Evolutionary conservation across 1,140 invertebrate genomes (phyloP).

Genomic region (Diprion similis): DNA sequence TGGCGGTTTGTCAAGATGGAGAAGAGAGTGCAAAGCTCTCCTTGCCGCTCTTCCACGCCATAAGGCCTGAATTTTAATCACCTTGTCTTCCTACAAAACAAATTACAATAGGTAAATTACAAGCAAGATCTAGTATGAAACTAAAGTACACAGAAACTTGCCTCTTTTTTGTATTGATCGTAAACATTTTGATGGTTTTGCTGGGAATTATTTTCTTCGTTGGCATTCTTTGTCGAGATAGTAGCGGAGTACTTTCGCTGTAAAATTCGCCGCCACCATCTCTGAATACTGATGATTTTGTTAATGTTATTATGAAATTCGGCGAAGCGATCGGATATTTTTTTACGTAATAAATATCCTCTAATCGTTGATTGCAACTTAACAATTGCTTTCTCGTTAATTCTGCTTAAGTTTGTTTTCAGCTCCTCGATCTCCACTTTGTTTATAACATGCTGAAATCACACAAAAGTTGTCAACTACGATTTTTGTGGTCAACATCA

Average conservation of each 20-base stretch:
- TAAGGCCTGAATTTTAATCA: constrained; percentile 71
- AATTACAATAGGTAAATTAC: constrained; percentile 11
- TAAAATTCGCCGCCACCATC: constrained; percentile 69
- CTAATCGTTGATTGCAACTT: constrained; percentile 69
- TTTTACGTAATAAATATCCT: constrained; percentile 69
- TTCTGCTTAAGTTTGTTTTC: constrained; percentile 35
- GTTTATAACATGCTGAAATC: constrained; percentile 48
- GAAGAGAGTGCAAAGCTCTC: constrained; percentile 66
- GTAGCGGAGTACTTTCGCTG: constrained; percentile 62
- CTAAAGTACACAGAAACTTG: constrained; percentile 36
- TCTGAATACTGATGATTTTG: constrained; percentile 69
- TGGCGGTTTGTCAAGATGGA: constrained; percentile 71
- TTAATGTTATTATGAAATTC: constrained; percentile 63
- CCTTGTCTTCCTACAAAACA: constrained; percentile 63
- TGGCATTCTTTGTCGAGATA: constrained; percentile 53
- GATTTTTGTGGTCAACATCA: too few species aligned
- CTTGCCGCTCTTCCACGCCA: constrained; percentile 70
- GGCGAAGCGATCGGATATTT: constrained; percentile 57
- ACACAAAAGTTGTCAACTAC: background rate
- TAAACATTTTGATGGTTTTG: constrained; percentile 43
- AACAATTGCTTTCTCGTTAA: constrained; percentile 52
- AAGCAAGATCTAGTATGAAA: background rate
- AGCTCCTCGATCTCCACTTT: constrained; percentile 58
- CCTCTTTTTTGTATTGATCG: constrained; percentile 62
- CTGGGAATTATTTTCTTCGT: constrained; percentile 14